Conservation (phyloP, 2,797 vertebrate genomes). For the Acanthurus lineatus region DNA sequence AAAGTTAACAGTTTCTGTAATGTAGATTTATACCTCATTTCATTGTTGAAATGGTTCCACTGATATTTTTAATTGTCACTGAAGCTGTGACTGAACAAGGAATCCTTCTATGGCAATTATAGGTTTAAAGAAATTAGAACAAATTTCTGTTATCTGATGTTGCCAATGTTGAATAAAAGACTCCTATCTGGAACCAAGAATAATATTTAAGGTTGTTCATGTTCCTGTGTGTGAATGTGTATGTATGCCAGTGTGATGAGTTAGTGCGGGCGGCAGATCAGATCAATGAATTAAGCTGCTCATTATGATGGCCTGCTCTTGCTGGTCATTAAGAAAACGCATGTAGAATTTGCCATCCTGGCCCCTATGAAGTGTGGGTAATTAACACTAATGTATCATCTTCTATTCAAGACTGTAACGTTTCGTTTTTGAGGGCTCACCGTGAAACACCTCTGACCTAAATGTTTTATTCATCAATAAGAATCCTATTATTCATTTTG, state of each 20-base stretch:
- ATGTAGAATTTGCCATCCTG: slow-evolving; percentile 91
- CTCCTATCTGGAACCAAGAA: slow-evolving; percentile 61
- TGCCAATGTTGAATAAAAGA: slow-evolving; percentile 64
- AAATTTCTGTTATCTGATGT: slow-evolving; percentile 86
- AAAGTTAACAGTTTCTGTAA: slow-evolving; percentile 38
- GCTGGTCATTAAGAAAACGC: slow-evolving; percentile 91
- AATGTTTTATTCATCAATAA: slow-evolving; percentile 94
- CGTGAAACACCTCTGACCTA: slow-evolving; percentile 88
- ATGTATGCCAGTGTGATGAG: slow-evolving; percentile 37
- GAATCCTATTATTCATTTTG: slow-evolving; percentile 87
- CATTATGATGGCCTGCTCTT: slow-evolving; percentile 95
- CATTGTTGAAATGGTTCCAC: slow-evolving; percentile 23
- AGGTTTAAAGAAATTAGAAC: slow-evolving; percentile 90
- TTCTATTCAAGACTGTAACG: slow-evolving; percentile 90
- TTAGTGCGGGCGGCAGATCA: slow-evolving; percentile 72
- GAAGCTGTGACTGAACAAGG: slow-evolving; percentile 88
- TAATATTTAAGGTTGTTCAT: slow-evolving; percentile 68
- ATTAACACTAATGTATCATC: slow-evolving; percentile 99
- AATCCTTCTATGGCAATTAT: slow-evolving; percentile 91
- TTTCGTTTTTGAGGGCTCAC: slow-evolving; percentile 89
- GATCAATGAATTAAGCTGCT: slow-evolving; percentile 96
- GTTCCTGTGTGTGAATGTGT: slow-evolving; percentile 42
- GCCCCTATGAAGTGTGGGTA: slow-evolving; percentile 92
- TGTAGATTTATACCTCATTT: slow-evolving; percentile 30
- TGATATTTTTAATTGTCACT: slow-evolving; percentile 48